Evolutionary conservation across 2,888 invertebrate species (phyloP).

Genomic region (Lutraria lutraria): DNA sequence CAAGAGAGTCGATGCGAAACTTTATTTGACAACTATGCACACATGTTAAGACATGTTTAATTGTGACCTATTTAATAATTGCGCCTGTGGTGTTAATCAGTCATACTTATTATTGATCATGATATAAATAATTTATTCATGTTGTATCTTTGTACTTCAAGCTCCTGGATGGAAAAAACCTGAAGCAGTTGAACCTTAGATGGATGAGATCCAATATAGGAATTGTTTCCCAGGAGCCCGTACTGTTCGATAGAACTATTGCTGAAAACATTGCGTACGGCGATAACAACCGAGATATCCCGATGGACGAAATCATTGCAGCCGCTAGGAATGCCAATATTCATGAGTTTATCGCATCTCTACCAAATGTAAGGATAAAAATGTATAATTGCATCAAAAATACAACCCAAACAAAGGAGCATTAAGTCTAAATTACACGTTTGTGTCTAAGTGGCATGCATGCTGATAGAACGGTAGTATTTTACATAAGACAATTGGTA

Average conservation of each 20-base stretch:
- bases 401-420: background rate
- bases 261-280: constrained; percentile 97
- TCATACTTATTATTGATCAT: too few relatives aligned
- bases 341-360: constrained; percentile 92
- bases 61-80: too few relatives aligned
- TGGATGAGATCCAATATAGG: constrained; percentile 93
- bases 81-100: too few relatives aligned
- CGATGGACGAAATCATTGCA: constrained; percentile 91
- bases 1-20: too few relatives aligned
- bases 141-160: constrained; percentile 47
- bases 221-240: constrained; percentile 97
- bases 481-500: background rate
- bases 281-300: constrained; percentile 90
- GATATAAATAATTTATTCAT: too few relatives aligned
- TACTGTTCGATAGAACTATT: constrained; percentile 95
- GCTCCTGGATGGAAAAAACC: constrained; percentile 87
- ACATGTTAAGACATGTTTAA: too few relatives aligned
- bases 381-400: background rate
- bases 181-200: constrained; percentile 90
- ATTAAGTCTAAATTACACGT: background rate
- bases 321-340: constrained; percentile 92
- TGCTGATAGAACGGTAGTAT: background rate
- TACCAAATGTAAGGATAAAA: constrained; percentile 89
- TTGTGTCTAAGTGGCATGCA: background rate
- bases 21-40: too few relatives aligned